Conservation (phyloP, 64 coral and sea anemone genomes). For the Anthopleura sola region DNA sequence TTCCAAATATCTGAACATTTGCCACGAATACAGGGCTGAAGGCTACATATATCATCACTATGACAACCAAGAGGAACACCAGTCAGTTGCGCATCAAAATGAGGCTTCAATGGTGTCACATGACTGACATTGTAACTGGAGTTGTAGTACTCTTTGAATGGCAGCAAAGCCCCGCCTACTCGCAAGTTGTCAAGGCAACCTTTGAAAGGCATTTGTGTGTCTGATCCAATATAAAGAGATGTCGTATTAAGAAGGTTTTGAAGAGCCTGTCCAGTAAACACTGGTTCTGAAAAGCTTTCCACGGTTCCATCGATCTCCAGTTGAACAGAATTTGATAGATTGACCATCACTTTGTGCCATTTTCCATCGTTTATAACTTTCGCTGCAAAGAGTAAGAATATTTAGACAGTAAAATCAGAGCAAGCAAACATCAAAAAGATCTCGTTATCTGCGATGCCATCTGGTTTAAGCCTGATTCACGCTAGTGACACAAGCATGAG, state of each 20-base stretch:
- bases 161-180: conserved; percentile 69
- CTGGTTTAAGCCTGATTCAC: too few relatives aligned
- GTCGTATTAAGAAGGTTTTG: conserved; percentile 43
- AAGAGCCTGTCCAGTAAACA: not conserved
- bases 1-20: conserved; percentile 70
- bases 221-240: conserved; percentile 49
- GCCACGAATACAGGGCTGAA: conserved; percentile 65
- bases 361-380: conserved; percentile 52
- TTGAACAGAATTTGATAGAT: conserved; percentile 30
- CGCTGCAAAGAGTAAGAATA: conserved; percentile 1
- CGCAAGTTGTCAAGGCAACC: conserved; percentile 72
- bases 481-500: too few relatives aligned
- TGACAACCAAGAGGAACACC: conserved; percentile 57
- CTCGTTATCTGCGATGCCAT: not conserved
- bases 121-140: conserved; percentile 60
- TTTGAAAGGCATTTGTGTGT: conserved; percentile 37
- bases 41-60: conserved; percentile 63
- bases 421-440: not conserved
- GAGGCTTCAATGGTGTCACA: conserved; percentile 75
- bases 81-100: conserved; percentile 36
- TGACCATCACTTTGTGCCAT: conserved; percentile 57
- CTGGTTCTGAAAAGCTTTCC: conserved; percentile 13
- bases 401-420: not conserved
- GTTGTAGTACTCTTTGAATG: conserved; percentile 82
- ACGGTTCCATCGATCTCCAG: conserved; percentile 24